Base-by-base conservation (phyloP, 2,888 invertebrate species). In the Laothoe populi region DNA sequence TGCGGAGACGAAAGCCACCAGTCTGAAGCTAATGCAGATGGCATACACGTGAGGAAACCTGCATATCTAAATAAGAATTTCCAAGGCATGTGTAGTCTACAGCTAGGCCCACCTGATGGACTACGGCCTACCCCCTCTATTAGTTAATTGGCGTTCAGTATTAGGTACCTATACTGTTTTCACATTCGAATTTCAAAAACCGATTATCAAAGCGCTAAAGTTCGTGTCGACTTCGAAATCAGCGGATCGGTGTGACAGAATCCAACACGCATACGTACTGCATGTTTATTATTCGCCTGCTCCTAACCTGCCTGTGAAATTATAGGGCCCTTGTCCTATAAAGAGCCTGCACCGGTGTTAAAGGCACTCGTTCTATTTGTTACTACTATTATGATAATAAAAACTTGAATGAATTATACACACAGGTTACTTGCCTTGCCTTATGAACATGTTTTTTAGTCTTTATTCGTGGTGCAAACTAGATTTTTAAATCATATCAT, bases 251-350 rank as follows among this genome's bases (percentile, higher is more conserved):
- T 59, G 59, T 59, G 21, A 59, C 16, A 31, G 26, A 23, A 26
- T 10, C 26, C 42, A 16, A 44, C 45, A 31, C 45, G 31, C 71
- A 66, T 67, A 57, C 49, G 57, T 48, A 60, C 40, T 61, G 45
- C 42, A 57, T 49, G 57, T 62, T 62, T 62, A 81, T 78, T 79
- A 81, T 82, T 75, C 71, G 70, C 72, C 72, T 72, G 69, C 70
- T 66, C 68, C 71, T 68, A 71, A 72, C 66, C 70, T 67, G 67
- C 68, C 65, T 67, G 72, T 73, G 69, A 75, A 76, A 76, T 76
- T 69, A 70, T 72, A 72, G 66, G 64, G 64, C 64, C 65, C 66
- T 67, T 65, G 66, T 70, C 65, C 70, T 71, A 71, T 71, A 70
- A 69, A 69, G 66, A 57, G 64, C 69, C 64, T 64, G 64, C 60